Evolutionary conservation across 2,797 vertebrate genomes (phyloP).

Genomic region (Sternotherus odoratus): DNA sequence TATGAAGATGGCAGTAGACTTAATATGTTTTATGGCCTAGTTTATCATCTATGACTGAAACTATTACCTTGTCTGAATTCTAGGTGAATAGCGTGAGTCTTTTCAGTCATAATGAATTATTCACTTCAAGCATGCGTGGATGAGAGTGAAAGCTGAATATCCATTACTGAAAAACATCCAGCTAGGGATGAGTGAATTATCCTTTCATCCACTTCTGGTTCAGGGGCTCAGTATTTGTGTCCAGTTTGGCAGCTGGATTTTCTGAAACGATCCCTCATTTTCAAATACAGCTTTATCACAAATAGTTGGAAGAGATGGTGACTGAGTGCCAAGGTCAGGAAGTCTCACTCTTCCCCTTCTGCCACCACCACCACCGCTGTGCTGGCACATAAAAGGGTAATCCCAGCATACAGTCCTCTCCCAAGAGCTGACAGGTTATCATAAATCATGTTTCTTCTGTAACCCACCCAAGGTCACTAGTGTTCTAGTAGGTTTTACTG

Average conservation of each 20-base stretch:
- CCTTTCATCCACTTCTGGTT: neutral
- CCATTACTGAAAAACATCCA: slow-evolving; percentile 4
- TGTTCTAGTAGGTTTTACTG: neutral
- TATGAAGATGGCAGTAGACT: slow-evolving; percentile 51
- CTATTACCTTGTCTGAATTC: slow-evolving; percentile 49
- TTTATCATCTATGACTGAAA: slow-evolving; percentile 66
- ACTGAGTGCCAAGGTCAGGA: neutral
- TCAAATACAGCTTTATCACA: neutral
- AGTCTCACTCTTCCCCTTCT: neutral
- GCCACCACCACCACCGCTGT: neutral
- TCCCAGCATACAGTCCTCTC: neutral
- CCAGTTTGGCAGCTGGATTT: slow-evolving; percentile 7
- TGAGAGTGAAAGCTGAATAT: slow-evolving; percentile 12
- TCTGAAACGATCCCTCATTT: neutral
- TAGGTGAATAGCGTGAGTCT: neutral
- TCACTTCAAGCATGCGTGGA: slow-evolving; percentile 40
- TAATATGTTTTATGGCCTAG: slow-evolving; percentile 58
- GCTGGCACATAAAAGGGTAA: neutral
- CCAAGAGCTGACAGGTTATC: neutral
- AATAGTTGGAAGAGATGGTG: neutral
- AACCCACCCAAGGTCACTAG: neutral
- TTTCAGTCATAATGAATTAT: slow-evolving; percentile 50
- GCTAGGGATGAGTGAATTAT: neutral
- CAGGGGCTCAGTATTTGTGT: neutral
- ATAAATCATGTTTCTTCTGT: neutral